Conservation (phyloP, 2,113 vertebrate species). For the Pholis gunnellus region DNA sequence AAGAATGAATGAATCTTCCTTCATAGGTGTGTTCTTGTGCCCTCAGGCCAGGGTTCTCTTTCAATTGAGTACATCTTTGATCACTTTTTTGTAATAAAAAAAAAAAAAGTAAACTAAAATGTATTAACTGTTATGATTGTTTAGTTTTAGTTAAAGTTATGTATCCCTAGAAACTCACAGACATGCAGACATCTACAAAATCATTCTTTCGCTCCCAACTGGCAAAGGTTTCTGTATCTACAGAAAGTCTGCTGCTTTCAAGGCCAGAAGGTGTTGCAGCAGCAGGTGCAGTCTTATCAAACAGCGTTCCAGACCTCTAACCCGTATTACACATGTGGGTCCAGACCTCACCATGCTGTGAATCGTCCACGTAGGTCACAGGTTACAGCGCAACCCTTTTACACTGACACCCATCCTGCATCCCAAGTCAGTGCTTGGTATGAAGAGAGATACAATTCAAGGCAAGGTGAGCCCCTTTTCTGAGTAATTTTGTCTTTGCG, state of each 20-base stretch:
- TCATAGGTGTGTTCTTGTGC: neutral
- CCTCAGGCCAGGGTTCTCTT: neutral
- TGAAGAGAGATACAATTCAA: neutral
- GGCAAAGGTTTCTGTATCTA: neutral
- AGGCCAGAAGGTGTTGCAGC: slow-evolving; percentile 9
- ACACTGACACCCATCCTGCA: neutral
- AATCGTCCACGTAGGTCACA: neutral
- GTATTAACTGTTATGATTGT: neutral
- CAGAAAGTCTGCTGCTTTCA: neutral
- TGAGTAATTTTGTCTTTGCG: neutral
- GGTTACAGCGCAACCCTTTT: slow-evolving; percentile 13
- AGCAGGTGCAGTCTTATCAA: slow-evolving; percentile 9
- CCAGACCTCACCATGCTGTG: neutral
- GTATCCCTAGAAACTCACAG: no score
- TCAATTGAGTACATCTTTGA: neutral
- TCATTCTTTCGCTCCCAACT: neutral
- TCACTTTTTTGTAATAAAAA: neutral
- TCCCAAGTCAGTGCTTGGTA: neutral
- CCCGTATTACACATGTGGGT: neutral
- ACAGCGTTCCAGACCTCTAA: neutral
- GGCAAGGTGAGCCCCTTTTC: neutral
- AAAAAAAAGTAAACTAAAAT: neutral
- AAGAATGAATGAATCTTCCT: neutral
- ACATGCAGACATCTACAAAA: neutral
- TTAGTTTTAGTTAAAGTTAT: neutral